Conservation (phyloP, 2,888 invertebrate genomes). For the Eupithecia vulgata region DNA sequence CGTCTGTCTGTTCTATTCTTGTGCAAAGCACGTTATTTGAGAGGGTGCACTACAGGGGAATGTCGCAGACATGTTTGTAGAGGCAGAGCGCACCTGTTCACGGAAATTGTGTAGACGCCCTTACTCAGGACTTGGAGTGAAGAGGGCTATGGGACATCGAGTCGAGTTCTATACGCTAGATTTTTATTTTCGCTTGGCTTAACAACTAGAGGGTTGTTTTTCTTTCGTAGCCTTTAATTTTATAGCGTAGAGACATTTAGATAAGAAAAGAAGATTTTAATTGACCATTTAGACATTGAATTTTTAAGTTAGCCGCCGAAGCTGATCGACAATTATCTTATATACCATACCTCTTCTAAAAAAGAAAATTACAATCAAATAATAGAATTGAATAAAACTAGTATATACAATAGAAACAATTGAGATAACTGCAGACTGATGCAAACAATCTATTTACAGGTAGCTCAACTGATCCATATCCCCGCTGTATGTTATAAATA, state of each 20-base stretch:
- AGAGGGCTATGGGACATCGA: not conserved
- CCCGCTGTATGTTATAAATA: no score
- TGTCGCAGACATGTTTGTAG: constrained; percentile 41
- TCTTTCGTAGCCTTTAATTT: not conserved
- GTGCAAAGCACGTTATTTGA: constrained; percentile 35
- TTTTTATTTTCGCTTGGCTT: not conserved
- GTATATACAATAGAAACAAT: no score
- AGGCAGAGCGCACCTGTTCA: constrained; percentile 41
- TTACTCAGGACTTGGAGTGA: constrained; percentile 22
- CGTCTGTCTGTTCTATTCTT: not conserved
- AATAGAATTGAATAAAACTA: no score
- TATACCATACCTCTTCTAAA: no score
- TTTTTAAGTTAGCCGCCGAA: not conserved
- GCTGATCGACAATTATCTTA: not conserved
- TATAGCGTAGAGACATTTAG: not conserved
- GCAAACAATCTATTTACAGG: no score
- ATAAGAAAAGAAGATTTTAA: not conserved
- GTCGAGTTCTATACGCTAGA: constrained; percentile 14
- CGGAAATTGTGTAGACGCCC: constrained; percentile 41
- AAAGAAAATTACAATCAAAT: no score
- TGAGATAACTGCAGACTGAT: no score
- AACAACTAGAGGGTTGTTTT: not conserved
- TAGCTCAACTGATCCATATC: no score
- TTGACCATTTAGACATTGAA: no score
- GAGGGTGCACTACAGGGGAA: constrained; percentile 35